Conservation (phyloP, 2,797 vertebrate genomes). For the Manis crassicaudata region DNA sequence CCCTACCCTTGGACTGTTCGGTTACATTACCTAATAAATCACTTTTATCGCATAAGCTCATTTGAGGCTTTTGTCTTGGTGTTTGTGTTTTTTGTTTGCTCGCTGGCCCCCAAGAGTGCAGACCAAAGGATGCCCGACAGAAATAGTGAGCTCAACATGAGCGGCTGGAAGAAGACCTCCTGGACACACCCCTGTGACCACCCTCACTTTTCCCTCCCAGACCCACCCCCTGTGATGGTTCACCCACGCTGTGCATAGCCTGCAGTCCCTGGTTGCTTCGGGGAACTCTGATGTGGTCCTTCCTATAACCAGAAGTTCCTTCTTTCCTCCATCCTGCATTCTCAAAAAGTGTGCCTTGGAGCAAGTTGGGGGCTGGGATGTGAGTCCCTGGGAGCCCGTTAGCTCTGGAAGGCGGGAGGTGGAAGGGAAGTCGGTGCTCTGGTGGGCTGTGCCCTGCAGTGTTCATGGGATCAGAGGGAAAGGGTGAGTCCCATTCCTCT, state of each 20-base stretch:
- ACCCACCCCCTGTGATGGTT: background rate
- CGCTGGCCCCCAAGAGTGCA: constrained; percentile 31
- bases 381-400: background rate
- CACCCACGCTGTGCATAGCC: background rate
- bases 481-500: background rate
- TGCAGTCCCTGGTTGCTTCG: background rate
- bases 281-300: background rate
- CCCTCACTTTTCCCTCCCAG: background rate
- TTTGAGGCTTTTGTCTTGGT: constrained; percentile 7
- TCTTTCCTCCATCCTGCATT: background rate
- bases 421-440: background rate
- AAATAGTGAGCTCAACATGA: background rate
- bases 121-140: background rate
- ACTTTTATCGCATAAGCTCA: constrained; percentile 11
- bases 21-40: constrained; percentile 23
- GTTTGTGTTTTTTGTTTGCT: background rate
- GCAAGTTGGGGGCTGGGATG: background rate
- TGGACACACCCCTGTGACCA: background rate
- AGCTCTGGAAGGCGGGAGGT: background rate
- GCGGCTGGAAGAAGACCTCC: background rate
- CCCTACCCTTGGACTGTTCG: background rate
- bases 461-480: background rate
- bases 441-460: background rate
- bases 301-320: background rate
- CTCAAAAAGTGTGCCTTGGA: background rate